A percentile compares a stretch with the other conserved stretches of the same genome.
phyloP scores from a whole-genome alignment of 1,140 invertebrate genomes.

The Drosophila melanica region DNA sequence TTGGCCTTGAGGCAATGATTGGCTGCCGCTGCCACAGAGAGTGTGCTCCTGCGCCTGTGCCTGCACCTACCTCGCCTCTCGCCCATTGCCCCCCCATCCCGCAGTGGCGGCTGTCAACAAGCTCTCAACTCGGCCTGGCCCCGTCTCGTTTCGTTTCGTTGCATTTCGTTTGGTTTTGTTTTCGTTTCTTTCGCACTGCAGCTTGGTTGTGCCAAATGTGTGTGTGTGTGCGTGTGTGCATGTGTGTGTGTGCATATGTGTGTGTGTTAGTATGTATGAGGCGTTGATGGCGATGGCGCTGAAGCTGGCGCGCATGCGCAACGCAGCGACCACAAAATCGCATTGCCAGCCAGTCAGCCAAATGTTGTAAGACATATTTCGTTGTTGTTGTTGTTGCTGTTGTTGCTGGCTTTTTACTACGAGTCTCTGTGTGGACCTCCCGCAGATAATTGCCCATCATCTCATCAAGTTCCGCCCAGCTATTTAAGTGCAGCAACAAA shows the following conservation, averaged over 20 bases:
- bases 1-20: constrained; percentile 80
- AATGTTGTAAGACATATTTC: constrained; percentile 77
- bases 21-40: constrained; percentile 55
- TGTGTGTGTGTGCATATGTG: constrained; percentile 1
- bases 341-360: constrained; percentile 50
- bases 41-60: constrained; percentile 1
- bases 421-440: constrained; percentile 66
- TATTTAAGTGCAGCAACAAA: constrained; percentile 72
- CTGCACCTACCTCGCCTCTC: background rate
- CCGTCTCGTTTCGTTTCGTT: constrained; percentile 25
- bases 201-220: background rate
- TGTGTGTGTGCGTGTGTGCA: background rate
- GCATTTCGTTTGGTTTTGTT: constrained; percentile 14
- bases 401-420: constrained; percentile 56
- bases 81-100: background rate
- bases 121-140: constrained; percentile 3
- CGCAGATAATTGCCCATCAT: constrained; percentile 83
- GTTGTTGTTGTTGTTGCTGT: constrained; percentile 49
- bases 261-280: constrained; percentile 84
- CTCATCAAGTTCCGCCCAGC: constrained; percentile 83
- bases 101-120: constrained; percentile 2
- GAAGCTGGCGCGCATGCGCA: constrained; percentile 83
- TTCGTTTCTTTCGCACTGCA: constrained; percentile 20
- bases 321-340: constrained; percentile 67
- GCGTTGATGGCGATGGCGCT: constrained; percentile 85